Evolutionary conservation across 2,888 invertebrate species (phyloP), one percentile per base, ranked within the genome.

Genomic region (Nowickia ferox): DNA sequence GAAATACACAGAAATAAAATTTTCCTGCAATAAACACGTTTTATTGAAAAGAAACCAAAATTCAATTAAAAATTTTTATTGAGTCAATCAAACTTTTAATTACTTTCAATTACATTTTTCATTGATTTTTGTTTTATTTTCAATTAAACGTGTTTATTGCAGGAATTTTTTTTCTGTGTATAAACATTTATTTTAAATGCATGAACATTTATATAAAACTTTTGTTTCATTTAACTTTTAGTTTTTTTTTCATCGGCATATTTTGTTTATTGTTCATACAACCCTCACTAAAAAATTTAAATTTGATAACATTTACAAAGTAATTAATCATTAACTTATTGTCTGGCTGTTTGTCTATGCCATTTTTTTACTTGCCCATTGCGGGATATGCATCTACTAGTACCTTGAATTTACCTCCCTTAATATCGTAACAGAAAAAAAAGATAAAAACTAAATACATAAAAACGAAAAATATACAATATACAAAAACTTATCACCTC

Each of bases 251-350:
- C 15, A 8, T 53, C 38, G 17, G 9, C 48, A 5, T 46, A 15
- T 30, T 46, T 46, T 19, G 48, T 59, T 40, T 40, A 46, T 69
- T 69, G 55, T 40, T 44, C 55, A 66, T 66, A 30, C 44, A 19
- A 57, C 53, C 46, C 66, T 76, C 48, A 57, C 66, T 30, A 30
- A 30, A 30, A 66, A 74, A 66, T 72, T 72, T 74, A 59, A 72
- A 80, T 80, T 80, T 80, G 66, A 59, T 48, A 74, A 80, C 65
- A 74, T 9, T 63, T 71, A 71, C 63, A 72, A 74, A 72, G 80
- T 74, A 80, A 80, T 80, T 80, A 74, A 80, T 80, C 80, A 80
- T 74, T 80, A 65, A 80, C 72, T 66, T 66, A 57, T 59, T 80
- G 80, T 30, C 30, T 30, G 30, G 5, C 30, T 30, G 2, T 30